Evolutionary conservation across 2,797 vertebrate genomes (phyloP), one percentile per base, ranked within the genome.

Genomic region (Orestias chungarensis): DNA sequence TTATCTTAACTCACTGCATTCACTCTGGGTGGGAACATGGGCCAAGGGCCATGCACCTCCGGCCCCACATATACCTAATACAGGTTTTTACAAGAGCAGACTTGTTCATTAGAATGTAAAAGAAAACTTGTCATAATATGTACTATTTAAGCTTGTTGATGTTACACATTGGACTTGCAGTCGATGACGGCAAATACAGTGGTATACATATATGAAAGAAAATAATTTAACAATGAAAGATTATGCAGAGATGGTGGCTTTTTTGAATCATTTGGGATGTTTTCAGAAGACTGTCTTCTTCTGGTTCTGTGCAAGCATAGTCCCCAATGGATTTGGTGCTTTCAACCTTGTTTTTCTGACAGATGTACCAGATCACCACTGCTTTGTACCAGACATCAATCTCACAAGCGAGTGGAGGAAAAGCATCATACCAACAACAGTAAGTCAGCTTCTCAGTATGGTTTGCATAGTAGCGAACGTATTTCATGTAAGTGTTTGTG

Each of bases 261-360:
- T 96, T 76, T 80, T 96, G 79, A 94, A 95, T 15, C 89, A 95
- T 4, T 95, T 93, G 91, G 95, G 95, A 20, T 91, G 70, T 42
- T 96, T 95, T 86, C 95, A 96, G 82, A 86, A 92, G 9, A 73
- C 91, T 18, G 42, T 95, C n/a, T 96, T 97, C 83, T 93, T 96
- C 54, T 88, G 96, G 23, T 93, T 96, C 66, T 95, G 94, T 67
- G 87, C 90, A 85, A 95, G 95, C 78, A 94, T 93, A 78, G 67
- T 96, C 29, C 95, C 95, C 54, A 96, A 96, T 20, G 96, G 96
- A 71, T 95, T 95, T 76, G 93, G 91, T 0, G 92, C 92, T 0
- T 71, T 97, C 1, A 95, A 91, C 0, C 49, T 85, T 0, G 87
- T 96, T n/a, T n/a, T 97, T 74, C 79, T 96, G 73, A 89, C 86